Evolutionary conservation across 2,888 invertebrate genomes (phyloP).

Genomic region (Drosophila kanekoi): DNA sequence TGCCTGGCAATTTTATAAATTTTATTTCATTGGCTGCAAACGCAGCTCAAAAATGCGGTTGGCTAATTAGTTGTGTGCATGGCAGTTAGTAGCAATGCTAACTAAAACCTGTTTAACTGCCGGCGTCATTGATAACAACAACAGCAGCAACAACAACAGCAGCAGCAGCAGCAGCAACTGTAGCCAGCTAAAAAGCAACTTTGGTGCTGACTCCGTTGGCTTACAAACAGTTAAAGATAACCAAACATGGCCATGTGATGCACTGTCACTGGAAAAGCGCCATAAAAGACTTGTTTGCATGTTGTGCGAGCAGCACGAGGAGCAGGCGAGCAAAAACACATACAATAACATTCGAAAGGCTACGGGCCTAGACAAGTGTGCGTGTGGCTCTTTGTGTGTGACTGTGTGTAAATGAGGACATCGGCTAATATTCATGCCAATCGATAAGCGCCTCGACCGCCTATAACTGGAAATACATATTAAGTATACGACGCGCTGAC

Average conservation of each 20-base stretch:
- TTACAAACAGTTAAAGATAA: conserved; percentile 77
- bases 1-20: conserved; percentile 41
- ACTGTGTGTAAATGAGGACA: conserved; percentile 73
- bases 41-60: conserved; percentile 53
- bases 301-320: conserved; percentile 38
- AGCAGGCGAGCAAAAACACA: background rate
- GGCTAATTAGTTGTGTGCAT: conserved; percentile 65
- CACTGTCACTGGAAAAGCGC: conserved; percentile 78
- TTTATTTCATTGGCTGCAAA: conserved; percentile 34
- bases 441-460: conserved; percentile 72
- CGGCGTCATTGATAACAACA: conserved; percentile 66
- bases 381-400: background rate
- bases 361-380: conserved; percentile 22
- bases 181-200: conserved; percentile 30
- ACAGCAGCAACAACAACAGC: conserved; percentile 31
- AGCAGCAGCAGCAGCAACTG: conserved; percentile 8
- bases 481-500: conserved; percentile 75
- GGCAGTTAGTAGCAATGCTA: conserved; percentile 27
- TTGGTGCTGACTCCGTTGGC: conserved; percentile 57
- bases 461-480: conserved; percentile 77
- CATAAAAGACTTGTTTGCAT: conserved; percentile 79
- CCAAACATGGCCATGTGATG: conserved; percentile 79
- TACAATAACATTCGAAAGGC: conserved; percentile 60
- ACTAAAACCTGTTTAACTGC: conserved; percentile 61
- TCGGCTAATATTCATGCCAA: conserved; percentile 77